Evolutionary conservation across 2,113 vertebrate species (phyloP), one percentile per base, ranked within the genome.

Genomic region (Hipposideros armiger): DNA sequence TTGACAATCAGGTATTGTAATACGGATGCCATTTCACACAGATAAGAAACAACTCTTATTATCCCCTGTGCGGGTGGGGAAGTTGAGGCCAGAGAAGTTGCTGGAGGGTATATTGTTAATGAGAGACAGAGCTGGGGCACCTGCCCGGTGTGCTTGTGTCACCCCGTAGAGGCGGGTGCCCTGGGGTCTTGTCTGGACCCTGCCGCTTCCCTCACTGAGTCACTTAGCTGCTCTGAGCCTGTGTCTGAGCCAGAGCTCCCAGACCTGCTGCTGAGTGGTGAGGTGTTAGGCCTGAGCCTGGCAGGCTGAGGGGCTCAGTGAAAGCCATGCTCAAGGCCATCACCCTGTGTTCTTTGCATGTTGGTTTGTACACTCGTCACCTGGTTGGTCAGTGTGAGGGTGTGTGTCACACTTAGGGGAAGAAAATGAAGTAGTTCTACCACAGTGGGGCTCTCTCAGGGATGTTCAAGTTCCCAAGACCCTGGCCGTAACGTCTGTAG

Each of bases 141-240:
- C 47, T 30, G 3, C 19, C 0, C 30, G 32, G 50, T 50, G n/a
- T 17, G 28, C 28, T 28, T 0, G 0, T 5, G 30, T 30, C 17
- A 15, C n/a, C 13, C 16, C 3, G 0, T 7, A 10, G 62, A 80
- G 73, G 19, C 0, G 10, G 56, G 20, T 11, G 45, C 7, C 54
- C 47, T 4, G 73, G 54, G 47, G n/a, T 45, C n/a, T 82, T 0
- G 5, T 20, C 24, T 17, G 50, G 69, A 22, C 50, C 40, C n/a
- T 7, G 36, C 58, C 7, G 0, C 47, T 13, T 84, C 32, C 78
- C 69, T 13, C 30, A 30, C 22, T 1, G 2, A 15, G 67, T 83
- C 62, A 47, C 64, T 60, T 13, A 28, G 15, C 56, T n/a, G 58
- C 58, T 64, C 16, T 11, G 77, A 42, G 50, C 85, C 85, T 13